Evolutionary conservation across 2,113 vertebrate species (phyloP).

Genomic region (Chionis minor): DNA sequence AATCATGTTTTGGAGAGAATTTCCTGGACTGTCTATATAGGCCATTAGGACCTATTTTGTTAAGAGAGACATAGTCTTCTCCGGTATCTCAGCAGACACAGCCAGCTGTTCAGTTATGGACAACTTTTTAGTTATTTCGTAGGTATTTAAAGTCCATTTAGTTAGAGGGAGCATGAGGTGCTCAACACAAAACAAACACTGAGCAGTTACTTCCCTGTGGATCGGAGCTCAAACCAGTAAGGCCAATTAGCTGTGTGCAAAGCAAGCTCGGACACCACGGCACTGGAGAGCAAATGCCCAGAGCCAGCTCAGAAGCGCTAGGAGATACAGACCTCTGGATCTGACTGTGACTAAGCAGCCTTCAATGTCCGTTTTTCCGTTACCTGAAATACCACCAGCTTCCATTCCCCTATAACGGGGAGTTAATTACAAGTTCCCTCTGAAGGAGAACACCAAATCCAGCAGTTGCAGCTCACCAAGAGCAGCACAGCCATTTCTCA

Average conservation of each 20-base stretch:
- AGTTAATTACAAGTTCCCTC: background rate
- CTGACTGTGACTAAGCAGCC: background rate
- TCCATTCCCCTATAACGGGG: background rate
- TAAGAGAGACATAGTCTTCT: background rate
- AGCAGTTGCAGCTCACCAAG: background rate
- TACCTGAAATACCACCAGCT: background rate
- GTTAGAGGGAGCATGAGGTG: background rate
- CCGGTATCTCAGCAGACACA: background rate
- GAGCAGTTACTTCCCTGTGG: background rate
- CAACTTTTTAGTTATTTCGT: background rate
- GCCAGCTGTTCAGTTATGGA: background rate
- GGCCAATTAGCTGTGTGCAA: rapidly evolving
- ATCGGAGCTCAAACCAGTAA: background rate
- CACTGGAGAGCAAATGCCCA: background rate
- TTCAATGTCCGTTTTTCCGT: background rate
- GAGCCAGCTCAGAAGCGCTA: background rate
- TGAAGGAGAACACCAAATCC: too few relatives aligned
- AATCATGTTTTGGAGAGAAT: background rate
- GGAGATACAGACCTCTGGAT: background rate
- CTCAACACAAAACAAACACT: background rate
- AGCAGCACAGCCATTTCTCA: background rate
- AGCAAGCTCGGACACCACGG: background rate
- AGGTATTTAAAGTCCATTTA: background rate
- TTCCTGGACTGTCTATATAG: background rate
- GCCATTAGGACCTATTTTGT: background rate